phyloP scores from a whole-genome alignment of 2,113 vertebrate genomes.

The Ranitomeya variabilis region DNA sequence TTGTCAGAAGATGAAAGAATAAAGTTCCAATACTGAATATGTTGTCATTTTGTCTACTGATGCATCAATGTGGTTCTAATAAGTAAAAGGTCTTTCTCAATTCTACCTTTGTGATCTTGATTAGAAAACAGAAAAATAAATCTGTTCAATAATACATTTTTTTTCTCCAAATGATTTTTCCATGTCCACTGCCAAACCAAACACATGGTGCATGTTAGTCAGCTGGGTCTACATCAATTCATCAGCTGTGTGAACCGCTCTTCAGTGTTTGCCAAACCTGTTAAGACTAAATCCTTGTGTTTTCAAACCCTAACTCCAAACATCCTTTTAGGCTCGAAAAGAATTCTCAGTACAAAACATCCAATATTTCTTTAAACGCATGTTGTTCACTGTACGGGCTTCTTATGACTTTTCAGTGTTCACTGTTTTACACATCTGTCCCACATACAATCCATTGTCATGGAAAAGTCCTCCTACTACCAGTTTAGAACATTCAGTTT shows the following conservation, averaged over 20 bases:
- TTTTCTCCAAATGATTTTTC: slow-evolving; percentile 79
- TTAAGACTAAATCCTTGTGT: slow-evolving; percentile 77
- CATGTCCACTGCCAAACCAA: slow-evolving; percentile 77
- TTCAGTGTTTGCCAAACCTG: slow-evolving; percentile 73
- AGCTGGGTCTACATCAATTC: slow-evolving; percentile 67
- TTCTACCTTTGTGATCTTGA: slow-evolving; percentile 71
- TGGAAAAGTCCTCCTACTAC: background rate
- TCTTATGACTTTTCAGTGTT: background rate
- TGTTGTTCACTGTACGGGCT: slow-evolving; percentile 18
- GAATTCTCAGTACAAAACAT: slow-evolving; percentile 62
- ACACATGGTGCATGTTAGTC: slow-evolving; percentile 77
- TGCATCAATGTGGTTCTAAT: slow-evolving; percentile 66
- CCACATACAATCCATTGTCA: background rate
- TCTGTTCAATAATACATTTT: slow-evolving; percentile 71
- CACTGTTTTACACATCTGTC: background rate
- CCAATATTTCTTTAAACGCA: slow-evolving; percentile 62
- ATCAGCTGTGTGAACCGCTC: slow-evolving; percentile 72
- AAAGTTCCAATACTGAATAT: slow-evolving; percentile 54
- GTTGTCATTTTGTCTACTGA: slow-evolving; percentile 27
- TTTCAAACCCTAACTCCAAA: slow-evolving; percentile 76
- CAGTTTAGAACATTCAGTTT: background rate
- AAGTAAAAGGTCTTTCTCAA: slow-evolving; percentile 64
- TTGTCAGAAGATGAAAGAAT: background rate
- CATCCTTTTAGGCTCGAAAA: slow-evolving; percentile 72
- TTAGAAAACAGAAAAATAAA: slow-evolving; percentile 72